Base-by-base conservation (phyloP, 1,140 invertebrate species). In the Andrena cerasifolii region DNA sequence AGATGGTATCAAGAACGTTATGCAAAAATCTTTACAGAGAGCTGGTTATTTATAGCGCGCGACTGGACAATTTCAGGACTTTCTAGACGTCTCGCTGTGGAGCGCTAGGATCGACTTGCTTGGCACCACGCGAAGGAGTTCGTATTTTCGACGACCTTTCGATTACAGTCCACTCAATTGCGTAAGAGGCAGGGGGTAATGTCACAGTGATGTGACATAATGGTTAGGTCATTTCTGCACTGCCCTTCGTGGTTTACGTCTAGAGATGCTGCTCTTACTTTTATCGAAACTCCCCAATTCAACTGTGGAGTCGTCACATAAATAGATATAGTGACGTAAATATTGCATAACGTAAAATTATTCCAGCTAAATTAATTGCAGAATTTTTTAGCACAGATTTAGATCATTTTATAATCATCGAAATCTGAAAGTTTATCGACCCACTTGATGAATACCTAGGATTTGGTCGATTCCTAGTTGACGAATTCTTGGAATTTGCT, bases 21-120 rank as follows among this genome's bases (percentile, higher is more conserved):
- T 56, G 66, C 66, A 56, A 70, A 70, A 70, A 40, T 56, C 66
- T 18, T 31, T 40, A 7, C 24, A 18, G 33, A 1, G 21, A 4
- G 66, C 31, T 3, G 21, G 66, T 70, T 70, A 70, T 70, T 70
- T 70, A 70, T 70, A 70, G 51, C 53, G 3, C 16, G 14, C 16
- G 18, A 26, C 51, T 40, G 33, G 51, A 40, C 66, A 54, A 56
- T 70, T 70, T 33, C 21, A 12, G 51, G 33, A 70, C 66, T 70
- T 70, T 70, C 66, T 67, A 67, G 45, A 31, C 65, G n/a, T 21
- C 24, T 24, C 14, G 10, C 24, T 8, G 36, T 24, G n/a, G 8
- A 51, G 49, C n/a, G 7, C 49, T 51, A 24, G 7, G 49, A 51
- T 24, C 49, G 6, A 51, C 49, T 21, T 18, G 18, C 24, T 49